Evolutionary conservation across 2,888 invertebrate species (phyloP), one percentile per base, ranked within the genome.

Genomic region (Chloroclystis v-ata): DNA sequence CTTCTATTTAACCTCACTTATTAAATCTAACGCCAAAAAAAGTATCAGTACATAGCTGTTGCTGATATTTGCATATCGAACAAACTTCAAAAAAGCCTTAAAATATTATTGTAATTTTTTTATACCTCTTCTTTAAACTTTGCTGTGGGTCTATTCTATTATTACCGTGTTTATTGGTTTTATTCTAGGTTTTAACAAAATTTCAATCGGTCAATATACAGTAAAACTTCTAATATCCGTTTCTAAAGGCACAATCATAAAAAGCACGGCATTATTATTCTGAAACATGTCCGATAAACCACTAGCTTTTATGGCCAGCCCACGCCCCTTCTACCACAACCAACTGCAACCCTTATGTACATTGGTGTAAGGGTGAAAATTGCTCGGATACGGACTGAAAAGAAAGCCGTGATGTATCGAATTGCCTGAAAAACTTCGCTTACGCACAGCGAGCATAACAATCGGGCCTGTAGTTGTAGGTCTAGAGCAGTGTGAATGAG

Each of bases 61-160:
- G n/a, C n/a, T n/a, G n/a, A n/a, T n/a, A n/a, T n/a, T n/a, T n/a
- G n/a, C n/a, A n/a, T n/a, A n/a, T n/a, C n/a, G n/a, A n/a, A n/a
- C n/a, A n/a, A n/a, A n/a, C n/a, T n/a, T n/a, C n/a, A n/a, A n/a
- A n/a, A n/a, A n/a, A n/a, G n/a, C n/a, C n/a, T n/a, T n/a, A n/a
- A n/a, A n/a, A n/a, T n/a, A n/a, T n/a, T n/a, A n/a, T n/a, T n/a
- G n/a, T n/a, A n/a, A n/a, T n/a, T 56, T 41, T 54, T 58, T 56
- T 56, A 50, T 52, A 47, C 38, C 41, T 50, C 60, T 57, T 56
- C 57, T 61, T 53, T 52, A 44, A 40, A 44, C 40, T 52, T 49
- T 43, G 41, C 30, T 37, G 45, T 28, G 9, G 60, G 60, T 57
- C 49, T 54, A 59, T 59, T 54, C 14, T 43, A 43, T 49, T 49